Conservation (phyloP, 2,113 vertebrate species). For the Pterocles orientalis region DNA sequence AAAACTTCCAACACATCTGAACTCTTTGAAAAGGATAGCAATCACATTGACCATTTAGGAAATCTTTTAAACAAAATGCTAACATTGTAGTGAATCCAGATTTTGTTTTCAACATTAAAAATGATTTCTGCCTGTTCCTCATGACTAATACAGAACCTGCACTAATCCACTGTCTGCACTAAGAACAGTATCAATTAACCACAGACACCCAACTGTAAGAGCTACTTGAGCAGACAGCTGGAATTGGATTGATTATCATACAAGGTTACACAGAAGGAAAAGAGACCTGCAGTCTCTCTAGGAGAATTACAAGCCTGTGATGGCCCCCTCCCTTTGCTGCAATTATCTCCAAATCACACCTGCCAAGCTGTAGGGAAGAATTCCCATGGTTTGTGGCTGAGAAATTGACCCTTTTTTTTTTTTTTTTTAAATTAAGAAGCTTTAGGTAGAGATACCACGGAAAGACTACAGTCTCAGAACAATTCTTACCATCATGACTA, state of each 20-base stretch:
- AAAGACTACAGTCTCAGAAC: neutral
- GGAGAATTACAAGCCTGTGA: conserved; percentile 26
- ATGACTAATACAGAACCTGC: neutral
- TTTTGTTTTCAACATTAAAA: neutral
- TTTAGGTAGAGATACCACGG: neutral
- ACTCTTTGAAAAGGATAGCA: neutral
- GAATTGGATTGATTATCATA: conserved; percentile 23
- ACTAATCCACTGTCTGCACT: neutral
- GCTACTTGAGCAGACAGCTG: conserved; percentile 21
- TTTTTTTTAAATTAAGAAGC: fast-evolving
- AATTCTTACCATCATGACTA: neutral
- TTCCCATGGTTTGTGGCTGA: neutral
- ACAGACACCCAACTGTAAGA: neutral
- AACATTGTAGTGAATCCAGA: neutral
- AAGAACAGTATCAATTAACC: conserved; percentile 42
- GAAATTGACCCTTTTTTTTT: neutral
- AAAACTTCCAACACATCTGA: neutral
- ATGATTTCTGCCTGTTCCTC: neutral
- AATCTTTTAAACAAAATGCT: neutral
- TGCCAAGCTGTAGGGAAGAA: conserved; percentile 51
- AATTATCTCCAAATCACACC: conserved; percentile 62
- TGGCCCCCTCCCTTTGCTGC: conserved; percentile 28
- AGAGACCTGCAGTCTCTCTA: neutral
- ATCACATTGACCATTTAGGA: neutral
- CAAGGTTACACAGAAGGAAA: neutral